phyloP scores from a whole-genome alignment of 2,797 vertebrate genomes.

The Helarctos malayanus region DNA sequence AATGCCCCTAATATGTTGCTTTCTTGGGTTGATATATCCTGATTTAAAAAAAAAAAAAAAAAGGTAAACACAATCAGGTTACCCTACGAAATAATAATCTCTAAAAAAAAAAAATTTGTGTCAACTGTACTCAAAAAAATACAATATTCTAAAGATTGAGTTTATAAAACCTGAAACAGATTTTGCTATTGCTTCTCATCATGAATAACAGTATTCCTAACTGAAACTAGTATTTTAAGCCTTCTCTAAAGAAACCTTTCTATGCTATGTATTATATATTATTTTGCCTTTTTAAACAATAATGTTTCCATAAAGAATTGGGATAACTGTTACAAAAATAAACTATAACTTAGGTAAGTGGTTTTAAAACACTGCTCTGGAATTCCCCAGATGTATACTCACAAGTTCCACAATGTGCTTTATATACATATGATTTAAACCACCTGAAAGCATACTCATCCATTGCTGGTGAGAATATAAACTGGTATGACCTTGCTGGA shows the following conservation, averaged over 20 bases:
- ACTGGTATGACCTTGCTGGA: neutral
- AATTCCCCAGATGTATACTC: neutral
- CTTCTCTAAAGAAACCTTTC: neutral
- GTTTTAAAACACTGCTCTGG: constrained; percentile 28
- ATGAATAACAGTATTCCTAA: neutral
- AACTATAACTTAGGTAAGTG: neutral
- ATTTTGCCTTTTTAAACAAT: constrained; percentile 10
- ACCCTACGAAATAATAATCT: constrained; percentile 44
- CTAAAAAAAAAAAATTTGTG: neutral
- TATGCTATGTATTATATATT: neutral
- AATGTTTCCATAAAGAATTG: constrained; percentile 16
- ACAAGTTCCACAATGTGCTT: neutral
- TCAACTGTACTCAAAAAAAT: neutral
- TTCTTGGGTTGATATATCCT: constrained; percentile 99
- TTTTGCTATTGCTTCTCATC: neutral
- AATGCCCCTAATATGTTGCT: constrained; percentile 99
- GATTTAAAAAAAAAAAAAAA: constrained; percentile 70
- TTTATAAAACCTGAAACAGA: constrained; percentile 16
- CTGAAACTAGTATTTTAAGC: neutral
- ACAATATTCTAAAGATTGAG: neutral
- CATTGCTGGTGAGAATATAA: neutral
- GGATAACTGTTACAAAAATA: constrained; percentile 14
- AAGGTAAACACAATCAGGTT: constrained; percentile 74
- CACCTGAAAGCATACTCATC: constrained; percentile 4
- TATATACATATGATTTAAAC: constrained; percentile 28